Conservation (phyloP, 2,797 vertebrate genomes). For the Microcaecilia unicolor region DNA sequence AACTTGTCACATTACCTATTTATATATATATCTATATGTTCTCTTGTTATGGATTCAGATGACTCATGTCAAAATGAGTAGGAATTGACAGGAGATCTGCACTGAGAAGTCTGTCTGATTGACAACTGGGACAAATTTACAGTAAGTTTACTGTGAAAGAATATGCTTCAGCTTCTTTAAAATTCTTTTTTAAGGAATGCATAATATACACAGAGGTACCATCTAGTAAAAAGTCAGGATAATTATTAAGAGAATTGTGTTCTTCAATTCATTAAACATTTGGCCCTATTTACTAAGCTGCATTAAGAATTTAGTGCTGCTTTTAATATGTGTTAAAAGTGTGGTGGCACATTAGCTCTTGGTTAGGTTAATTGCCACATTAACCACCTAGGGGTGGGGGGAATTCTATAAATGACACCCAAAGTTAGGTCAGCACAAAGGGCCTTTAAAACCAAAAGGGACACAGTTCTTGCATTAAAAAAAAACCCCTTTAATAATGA, state of each 20-base stretch:
- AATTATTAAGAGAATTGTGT: background rate
- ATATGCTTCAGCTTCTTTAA: constrained; percentile 7
- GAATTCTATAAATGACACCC: too few species aligned
- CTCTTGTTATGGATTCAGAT: constrained; percentile 10
- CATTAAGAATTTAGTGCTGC: too few species aligned
- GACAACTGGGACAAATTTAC: constrained; percentile 5
- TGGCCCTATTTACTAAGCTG: too few species aligned
- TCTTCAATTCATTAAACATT: too few species aligned
- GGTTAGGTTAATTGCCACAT: too few species aligned
- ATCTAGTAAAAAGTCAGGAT: constrained; percentile 3
- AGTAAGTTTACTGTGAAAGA: background rate
- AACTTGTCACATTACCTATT: constrained; percentile 6
- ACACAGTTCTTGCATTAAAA: too few species aligned
- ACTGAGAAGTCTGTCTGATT: constrained; percentile 4
- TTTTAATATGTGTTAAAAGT: too few species aligned
- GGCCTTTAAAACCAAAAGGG: too few species aligned
- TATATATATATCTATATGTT: background rate
- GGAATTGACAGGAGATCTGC: background rate
- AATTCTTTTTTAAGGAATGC: constrained; percentile 4
- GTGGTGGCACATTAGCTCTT: too few species aligned
- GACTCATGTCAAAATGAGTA: constrained; percentile 6
- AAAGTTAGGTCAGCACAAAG: too few species aligned
- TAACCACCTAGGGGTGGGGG: too few species aligned
- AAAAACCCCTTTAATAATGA: too few species aligned
- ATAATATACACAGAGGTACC: background rate